Base-by-base conservation (phyloP, 53 echinoderm and acorn worm genomes). In the Temnopleurus reevesii region DNA sequence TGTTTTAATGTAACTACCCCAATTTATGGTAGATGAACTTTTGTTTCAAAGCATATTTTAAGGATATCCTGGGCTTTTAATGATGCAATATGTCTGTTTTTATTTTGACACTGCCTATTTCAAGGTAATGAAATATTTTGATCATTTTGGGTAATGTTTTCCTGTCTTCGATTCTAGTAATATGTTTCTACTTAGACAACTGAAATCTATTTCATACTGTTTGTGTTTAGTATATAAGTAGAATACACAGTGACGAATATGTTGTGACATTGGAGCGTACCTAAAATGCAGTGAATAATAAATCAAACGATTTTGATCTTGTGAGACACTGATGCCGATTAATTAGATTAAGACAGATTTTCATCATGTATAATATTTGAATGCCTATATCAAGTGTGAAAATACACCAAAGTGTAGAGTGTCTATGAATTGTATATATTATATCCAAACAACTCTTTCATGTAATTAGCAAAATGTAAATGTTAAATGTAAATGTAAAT, bases 361-460 rank as follows among this genome's bases (percentile, higher is more conserved):
- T 71, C 8, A 63, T 71, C 19, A 41, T 46, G 49, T 79, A 29
- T 17, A 77, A 28, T 79, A 45, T 49, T 15, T 46, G 79, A 77
- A 77, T 77, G n/a, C 38, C 19, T 41, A 71, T 71, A 71, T 71
- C 13, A n/a, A 38, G 17, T 38, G 71, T 71, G 71, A 71, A 71
- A 38, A 43, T 71, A 71, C 45, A 79, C 79, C 79, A 79, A 79
- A 79, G 79, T 79, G 12, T 79, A 79, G 12, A 1, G 46, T 47
- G 41, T 71, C 41, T 71, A 28, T 79, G 51, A 46, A 51, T 79
- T 0, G n/a, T 79, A 47, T 79, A 12, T 49, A 79, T 79, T 47
- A 26, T 55, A 83, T 83, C 10, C 12, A 83, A 59, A 25, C 85
- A 85, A 85, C 85, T 85, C 85, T 85, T 85, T 85, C 59, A 85